phyloP scores from a whole-genome alignment of 1,140 invertebrate genomes.

The Fopius arisanus region DNA sequence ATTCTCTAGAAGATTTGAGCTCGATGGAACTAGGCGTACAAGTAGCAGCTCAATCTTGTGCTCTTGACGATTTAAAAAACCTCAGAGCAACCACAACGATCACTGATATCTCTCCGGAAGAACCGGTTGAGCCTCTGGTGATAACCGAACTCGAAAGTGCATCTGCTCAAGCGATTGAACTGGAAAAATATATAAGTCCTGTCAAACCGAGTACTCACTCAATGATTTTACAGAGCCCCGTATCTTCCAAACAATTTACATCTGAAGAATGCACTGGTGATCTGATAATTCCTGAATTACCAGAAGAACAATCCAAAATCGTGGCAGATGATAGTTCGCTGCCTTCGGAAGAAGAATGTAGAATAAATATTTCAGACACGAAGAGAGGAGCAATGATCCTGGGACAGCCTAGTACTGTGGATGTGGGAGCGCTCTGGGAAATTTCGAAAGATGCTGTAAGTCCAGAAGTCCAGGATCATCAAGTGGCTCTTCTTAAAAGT shows the following conservation, averaged over 20 bases:
- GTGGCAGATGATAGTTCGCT: conserved; percentile 30
- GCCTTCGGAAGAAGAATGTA: conserved; percentile 16
- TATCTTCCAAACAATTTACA: neutral
- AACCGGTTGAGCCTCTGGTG: neutral
- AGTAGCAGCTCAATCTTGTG: neutral
- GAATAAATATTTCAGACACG: neutral
- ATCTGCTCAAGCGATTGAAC: conserved; percentile 47
- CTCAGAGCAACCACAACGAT: conserved; percentile 28
- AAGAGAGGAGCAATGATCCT: neutral
- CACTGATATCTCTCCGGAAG: neutral
- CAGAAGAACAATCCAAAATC: conserved; percentile 29
- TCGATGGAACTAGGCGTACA: conserved; percentile 3
- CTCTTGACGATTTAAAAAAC: neutral
- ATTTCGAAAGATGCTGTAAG: neutral
- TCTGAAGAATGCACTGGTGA: conserved; percentile 11
- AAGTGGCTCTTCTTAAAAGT: neutral
- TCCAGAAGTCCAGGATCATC: neutral
- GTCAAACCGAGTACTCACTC: neutral
- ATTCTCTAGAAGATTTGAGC: conserved; percentile 29
- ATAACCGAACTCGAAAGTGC: conserved; percentile 34
- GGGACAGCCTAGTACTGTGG: neutral
- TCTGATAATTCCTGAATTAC: conserved; percentile 16
- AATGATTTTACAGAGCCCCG: neutral
- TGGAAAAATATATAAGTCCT: conserved; percentile 24
- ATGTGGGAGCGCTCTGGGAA: neutral